Base-by-base conservation (phyloP, 2,797 vertebrate species). In the Rallus crepitans region DNA sequence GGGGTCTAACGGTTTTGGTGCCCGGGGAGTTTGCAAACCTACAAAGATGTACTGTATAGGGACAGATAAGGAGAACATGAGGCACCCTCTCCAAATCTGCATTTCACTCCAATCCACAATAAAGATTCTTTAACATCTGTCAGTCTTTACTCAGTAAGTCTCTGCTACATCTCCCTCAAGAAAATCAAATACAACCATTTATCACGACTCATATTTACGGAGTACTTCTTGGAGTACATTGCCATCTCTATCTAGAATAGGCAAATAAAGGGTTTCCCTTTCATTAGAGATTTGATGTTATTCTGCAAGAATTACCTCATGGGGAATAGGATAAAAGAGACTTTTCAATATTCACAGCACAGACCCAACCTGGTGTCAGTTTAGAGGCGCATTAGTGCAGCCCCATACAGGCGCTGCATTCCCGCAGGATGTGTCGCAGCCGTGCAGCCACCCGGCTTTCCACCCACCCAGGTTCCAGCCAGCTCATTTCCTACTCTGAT, bases 201-300 rank as follows among this genome's bases (percentile, higher is more conserved):
- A 47, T 90, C 1, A 0, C 10, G 15, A n/a, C 33, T 60, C 1
- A 0, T 48, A 72, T 82, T 89, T 84, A 87, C 31, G 70, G 37
- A 57, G 14, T 37, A 64, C 79, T 90, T 42, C 77, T 89, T 70
- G 78, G 52, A 73, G 53, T 71, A n/a, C 14, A 79, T 89, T 90
- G 83, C 56, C 86, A 89, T 52, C 84, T 89, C 60, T 69, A 83
- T 88, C 93, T 78, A 85, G 27, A 89, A 80, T 64, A 90, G 59
- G 56, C 48, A 87, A 80, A 82, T 59, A 82, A 93, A 82, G 59
- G 12, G 35, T 64, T 92, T 93, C 31, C 56, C 56, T 79, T 72
- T 77, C 16, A 57, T 31, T 39, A 60, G 2, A 4, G 31, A 87
- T 72, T 56, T 55, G 21, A 48, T 53, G 21, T n/a, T 79, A 72